Conservation (phyloP, 2,888 invertebrate genomes). For the Ornithoptera priamus region DNA sequence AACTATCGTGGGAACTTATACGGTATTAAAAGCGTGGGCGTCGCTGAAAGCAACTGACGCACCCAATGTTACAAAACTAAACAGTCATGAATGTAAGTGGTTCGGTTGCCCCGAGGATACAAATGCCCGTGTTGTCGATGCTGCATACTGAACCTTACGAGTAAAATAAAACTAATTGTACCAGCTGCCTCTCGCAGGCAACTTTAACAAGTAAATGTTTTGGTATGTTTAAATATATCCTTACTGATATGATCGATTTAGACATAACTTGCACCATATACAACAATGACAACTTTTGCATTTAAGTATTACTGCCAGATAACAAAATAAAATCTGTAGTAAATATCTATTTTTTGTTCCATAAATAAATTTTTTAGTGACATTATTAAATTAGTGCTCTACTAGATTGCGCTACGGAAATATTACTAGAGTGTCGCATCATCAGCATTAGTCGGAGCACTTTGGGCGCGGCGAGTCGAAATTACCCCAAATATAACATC, state of each 20-base stretch:
- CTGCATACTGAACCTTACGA: conserved; percentile 1
- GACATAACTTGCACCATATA: no score
- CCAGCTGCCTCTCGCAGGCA: neutral
- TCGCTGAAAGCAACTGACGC: conserved; percentile 18
- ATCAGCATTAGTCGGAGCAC: conserved; percentile 45
- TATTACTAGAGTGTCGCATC: conserved; percentile 43
- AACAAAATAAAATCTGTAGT: no score
- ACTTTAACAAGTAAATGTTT: neutral
- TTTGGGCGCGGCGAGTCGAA: conserved; percentile 47
- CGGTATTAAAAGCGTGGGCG: conserved; percentile 25
- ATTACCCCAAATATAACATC: conserved; percentile 62
- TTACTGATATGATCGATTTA: neutral
- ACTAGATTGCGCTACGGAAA: neutral
- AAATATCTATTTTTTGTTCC: neutral
- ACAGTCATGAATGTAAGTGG: conserved; percentile 20
- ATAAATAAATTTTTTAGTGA: neutral
- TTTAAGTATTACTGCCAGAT: no score
- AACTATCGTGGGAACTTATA: conserved; percentile 28
- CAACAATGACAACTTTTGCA: no score
- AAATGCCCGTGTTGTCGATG: conserved; percentile 5
- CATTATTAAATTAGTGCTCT: conserved; percentile 14
- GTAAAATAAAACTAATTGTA: conserved; percentile 5
- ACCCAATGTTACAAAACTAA: conserved; percentile 26
- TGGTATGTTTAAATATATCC: no score
- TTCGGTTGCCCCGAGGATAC: conserved; percentile 8